Evolutionary conservation across 2,888 invertebrate genomes (phyloP), one percentile per base, ranked within the genome.

Genomic region (Thereva nobilitata): DNA sequence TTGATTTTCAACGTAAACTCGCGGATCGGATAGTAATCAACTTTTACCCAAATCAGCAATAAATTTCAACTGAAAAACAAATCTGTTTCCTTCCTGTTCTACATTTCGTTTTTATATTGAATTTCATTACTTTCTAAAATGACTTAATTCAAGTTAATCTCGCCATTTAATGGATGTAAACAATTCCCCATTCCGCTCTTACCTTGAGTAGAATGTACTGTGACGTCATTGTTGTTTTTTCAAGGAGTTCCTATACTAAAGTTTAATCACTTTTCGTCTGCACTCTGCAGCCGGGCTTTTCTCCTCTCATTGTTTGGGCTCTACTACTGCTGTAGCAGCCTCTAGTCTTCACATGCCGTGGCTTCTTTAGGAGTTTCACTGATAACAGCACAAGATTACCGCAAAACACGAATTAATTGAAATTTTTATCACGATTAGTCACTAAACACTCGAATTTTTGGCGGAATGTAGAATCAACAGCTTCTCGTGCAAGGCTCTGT

Each of bases 181-280:
- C 68, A 68, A 68, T 68, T 45, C 34, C 47, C 56, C 47, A 12
- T 64, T 64, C 37, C 63, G 45, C 50, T 67, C 70, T 68, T 67
- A 70, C 70, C 70, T 70, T 70, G 1, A 70, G 70, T 47, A 70
- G 50, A 47, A 70, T 67, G 64, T 67, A 70, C 47, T 70, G 67
- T 68, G 70, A 70, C 70, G 70, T 66, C 70, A 70, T 70, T 40
- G 12, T 64, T 34, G 53, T 52, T 53, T 61, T 41, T 57, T 54
- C 23, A 42, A 56, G 68, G 38, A 59, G 47, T 59, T 47, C 12
- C 42, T n/a, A 9, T 7, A 55, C 35, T 50, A 52, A 64, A 47
- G 50, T 59, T 59, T 47, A 10, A n/a, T n/a, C 54, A 38, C 41
- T 41, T 40, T 52, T 37, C 10, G 40, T 23, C 23, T 42, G 12